Evolutionary conservation across 1,140 invertebrate species (phyloP).

Genomic region (Eriocheir sinensis): DNA sequence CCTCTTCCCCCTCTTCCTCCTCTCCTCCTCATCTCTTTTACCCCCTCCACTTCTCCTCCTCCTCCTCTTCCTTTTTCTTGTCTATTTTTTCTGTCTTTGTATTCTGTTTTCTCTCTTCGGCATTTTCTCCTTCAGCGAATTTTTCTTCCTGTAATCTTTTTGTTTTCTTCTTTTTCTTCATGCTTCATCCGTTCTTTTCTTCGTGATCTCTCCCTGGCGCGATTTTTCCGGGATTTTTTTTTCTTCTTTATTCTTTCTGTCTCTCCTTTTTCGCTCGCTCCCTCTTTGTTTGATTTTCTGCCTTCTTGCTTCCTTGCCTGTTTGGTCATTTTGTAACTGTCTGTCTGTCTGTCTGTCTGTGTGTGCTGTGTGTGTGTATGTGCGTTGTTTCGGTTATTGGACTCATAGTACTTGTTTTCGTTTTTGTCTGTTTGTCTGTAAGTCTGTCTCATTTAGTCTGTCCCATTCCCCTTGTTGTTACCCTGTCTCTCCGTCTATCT

Average conservation of each 20-base stretch:
- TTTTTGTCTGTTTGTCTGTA: not conserved
- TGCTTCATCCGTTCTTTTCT: not conserved
- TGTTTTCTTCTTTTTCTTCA: not conserved
- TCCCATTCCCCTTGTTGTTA: not conserved
- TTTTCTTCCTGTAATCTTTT: not conserved
- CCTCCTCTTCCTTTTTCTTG: conserved; percentile 6
- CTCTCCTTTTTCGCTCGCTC: not conserved
- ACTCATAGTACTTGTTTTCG: too few relatives aligned
- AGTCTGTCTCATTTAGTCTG: too few relatives aligned
- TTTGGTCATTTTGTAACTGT: not conserved
- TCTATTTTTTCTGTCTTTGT: conserved; percentile 30
- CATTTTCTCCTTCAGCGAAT: not conserved
- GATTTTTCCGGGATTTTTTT: not conserved
- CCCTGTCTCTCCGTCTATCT: not conserved
- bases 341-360: not conserved
- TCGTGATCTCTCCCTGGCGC: not conserved
- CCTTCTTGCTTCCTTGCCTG: not conserved
- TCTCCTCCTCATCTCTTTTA: not conserved
- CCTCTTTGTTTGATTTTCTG: not conserved
- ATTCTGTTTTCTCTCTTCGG: not conserved
- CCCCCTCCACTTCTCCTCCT: not conserved
- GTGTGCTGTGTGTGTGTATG: too few relatives aligned
- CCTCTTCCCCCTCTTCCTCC: not conserved
- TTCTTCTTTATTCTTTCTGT: not conserved
- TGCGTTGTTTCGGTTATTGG: too few relatives aligned